Conservation (phyloP, 2,113 vertebrate genomes). For the Upupa epops region DNA sequence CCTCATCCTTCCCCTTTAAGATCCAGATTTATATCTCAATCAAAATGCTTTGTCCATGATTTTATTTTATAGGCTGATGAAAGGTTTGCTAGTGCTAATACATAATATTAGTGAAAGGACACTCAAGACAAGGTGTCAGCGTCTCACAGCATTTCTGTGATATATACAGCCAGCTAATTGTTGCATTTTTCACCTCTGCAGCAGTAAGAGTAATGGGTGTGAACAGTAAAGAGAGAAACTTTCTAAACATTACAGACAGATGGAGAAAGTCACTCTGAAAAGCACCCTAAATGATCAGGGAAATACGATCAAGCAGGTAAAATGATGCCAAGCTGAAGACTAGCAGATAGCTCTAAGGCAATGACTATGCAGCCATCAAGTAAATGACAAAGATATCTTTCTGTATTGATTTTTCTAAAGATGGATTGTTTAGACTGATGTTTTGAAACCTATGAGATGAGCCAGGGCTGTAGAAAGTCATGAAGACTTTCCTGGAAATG, state of each 20-base stretch:
- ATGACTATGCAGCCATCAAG: background rate
- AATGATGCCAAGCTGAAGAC: conserved; percentile 4
- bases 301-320: background rate
- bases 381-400: conserved; percentile 13
- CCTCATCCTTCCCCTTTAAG: background rate
- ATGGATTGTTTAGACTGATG: background rate
- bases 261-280: conserved; percentile 2
- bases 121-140: background rate
- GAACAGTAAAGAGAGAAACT: background rate
- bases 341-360: conserved; percentile 23
- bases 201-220: background rate
- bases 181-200: background rate
- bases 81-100: background rate
- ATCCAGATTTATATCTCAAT: background rate
- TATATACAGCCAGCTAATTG: background rate
- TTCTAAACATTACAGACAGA: background rate
- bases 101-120: background rate
- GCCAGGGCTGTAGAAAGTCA: background rate
- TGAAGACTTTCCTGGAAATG: background rate
- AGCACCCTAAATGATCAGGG: background rate
- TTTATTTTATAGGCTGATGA: background rate
- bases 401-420: conserved; percentile 39
- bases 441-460: conserved; percentile 9
- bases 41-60: background rate
- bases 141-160: background rate